Conservation (phyloP, 2,888 invertebrate species). For the Heteromurus nitidus region DNA sequence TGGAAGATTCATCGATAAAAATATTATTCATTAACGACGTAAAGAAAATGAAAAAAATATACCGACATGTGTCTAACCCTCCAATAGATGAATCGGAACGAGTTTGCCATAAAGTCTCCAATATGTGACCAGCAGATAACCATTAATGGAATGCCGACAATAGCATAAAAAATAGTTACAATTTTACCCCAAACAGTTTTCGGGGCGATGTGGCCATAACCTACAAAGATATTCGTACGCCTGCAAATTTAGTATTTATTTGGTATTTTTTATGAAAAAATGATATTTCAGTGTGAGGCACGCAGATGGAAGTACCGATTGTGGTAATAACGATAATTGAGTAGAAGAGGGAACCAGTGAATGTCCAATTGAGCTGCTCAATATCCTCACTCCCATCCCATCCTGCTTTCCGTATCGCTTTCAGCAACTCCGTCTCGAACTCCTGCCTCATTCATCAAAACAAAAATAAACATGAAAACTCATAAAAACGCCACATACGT, state of each 20-base stretch:
- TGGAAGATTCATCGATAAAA: conserved; percentile 22
- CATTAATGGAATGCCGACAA: conserved; percentile 94
- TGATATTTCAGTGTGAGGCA: no score
- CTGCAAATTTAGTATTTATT: no score
- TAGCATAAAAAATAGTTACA: conserved; percentile 96
- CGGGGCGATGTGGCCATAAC: conserved; percentile 96
- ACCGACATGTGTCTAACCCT: conserved; percentile 76
- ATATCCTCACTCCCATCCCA: conserved; percentile 86
- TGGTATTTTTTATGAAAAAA: no score
- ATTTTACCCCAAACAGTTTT: conserved; percentile 95
- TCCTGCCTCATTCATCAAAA: no score
- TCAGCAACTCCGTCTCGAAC: conserved; percentile 79
- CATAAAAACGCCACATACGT: no score
- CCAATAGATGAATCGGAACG: conserved; percentile 95
- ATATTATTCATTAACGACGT: not conserved
- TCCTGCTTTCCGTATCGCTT: conserved; percentile 85
- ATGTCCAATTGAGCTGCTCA: conserved; percentile 85
- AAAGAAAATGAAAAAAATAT: not conserved
- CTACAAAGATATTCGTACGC: conserved; percentile 77
- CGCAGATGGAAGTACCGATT: no score
- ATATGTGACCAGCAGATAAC: conserved; percentile 91
- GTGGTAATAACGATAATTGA: conserved; percentile 88
- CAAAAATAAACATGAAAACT: no score
- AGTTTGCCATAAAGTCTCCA: conserved; percentile 94
- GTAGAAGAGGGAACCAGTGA: conserved; percentile 92